Conservation (phyloP, 2,113 vertebrate species). For the Ranitomeya imitator region DNA sequence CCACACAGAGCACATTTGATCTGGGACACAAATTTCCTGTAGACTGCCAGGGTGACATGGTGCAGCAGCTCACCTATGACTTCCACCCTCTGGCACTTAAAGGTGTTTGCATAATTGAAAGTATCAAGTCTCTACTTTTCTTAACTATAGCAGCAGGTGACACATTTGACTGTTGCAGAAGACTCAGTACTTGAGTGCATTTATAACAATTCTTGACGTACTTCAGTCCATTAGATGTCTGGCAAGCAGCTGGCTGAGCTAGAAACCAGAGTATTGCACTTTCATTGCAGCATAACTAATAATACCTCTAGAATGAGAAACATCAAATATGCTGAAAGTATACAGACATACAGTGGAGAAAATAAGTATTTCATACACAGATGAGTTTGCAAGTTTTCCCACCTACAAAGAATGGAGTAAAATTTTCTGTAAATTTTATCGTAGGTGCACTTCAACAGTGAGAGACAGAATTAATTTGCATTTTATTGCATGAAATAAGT, state of each 20-base stretch:
- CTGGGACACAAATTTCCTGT: too few species aligned
- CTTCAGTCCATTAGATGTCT: constrained; percentile 30
- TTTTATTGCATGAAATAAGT: too few species aligned
- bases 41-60: too few species aligned
- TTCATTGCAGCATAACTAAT: neutral
- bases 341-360: too few species aligned
- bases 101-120: neutral
- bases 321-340: neutral
- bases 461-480: too few species aligned
- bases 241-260: neutral
- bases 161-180: constrained; percentile 7
- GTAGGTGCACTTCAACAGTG: too few species aligned
- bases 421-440: too few species aligned
- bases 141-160: constrained; percentile 22
- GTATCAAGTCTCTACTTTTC: neutral
- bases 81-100: neutral
- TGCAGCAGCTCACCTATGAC: too few species aligned
- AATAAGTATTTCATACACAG: too few species aligned
- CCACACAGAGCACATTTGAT: too few species aligned
- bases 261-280: neutral
- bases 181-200: constrained; percentile 3
- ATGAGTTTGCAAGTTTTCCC: too few species aligned
- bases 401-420: too few species aligned
- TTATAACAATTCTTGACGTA: constrained; percentile 35
- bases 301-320: neutral